Evolutionary conservation across 2,888 invertebrate genomes (phyloP).

Genomic region (Pyrochroa serraticornis): DNA sequence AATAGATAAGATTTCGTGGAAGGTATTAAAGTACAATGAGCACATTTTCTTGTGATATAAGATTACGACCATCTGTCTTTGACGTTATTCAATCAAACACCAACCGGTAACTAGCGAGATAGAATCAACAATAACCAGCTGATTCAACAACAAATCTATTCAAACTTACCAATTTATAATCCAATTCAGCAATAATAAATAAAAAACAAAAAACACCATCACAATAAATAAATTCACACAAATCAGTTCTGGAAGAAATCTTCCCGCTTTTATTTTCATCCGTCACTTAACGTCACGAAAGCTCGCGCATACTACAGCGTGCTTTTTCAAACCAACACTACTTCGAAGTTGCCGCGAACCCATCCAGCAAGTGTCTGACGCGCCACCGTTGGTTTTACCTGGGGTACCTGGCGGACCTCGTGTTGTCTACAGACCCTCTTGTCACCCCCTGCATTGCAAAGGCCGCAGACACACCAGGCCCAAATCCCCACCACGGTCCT

Average conservation of each 20-base stretch:
- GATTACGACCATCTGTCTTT: too few species aligned
- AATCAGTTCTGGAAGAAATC: constrained; percentile 22
- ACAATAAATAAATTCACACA: constrained; percentile 2
- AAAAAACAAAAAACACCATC: constrained; percentile 11
- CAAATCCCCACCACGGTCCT: constrained; percentile 23
- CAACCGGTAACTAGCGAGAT: background rate
- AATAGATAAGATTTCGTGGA: too few species aligned
- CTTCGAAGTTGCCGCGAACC: constrained; percentile 43
- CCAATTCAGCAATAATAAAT: constrained; percentile 1
- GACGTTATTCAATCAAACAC: background rate
- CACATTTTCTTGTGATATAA: too few species aligned
- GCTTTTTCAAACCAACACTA: constrained; percentile 4
- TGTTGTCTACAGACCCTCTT: constrained; percentile 40
- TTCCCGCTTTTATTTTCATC: constrained; percentile 11
- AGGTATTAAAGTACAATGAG: too few species aligned
- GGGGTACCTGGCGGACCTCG: constrained; percentile 43
- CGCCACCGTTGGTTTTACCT: constrained; percentile 45
- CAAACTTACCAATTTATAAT: constrained; percentile 11
- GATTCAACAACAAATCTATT: background rate
- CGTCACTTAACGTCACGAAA: background rate
- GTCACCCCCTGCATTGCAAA: constrained; percentile 40
- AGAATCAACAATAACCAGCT: background rate
- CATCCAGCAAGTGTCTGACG: constrained; percentile 48
- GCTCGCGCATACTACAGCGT: background rate
- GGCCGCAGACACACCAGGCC: constrained; percentile 32